Evolutionary conservation across 2,113 vertebrate genomes (phyloP), one percentile per base, ranked within the genome.

Genomic region (Rhynchomys soricoides): DNA sequence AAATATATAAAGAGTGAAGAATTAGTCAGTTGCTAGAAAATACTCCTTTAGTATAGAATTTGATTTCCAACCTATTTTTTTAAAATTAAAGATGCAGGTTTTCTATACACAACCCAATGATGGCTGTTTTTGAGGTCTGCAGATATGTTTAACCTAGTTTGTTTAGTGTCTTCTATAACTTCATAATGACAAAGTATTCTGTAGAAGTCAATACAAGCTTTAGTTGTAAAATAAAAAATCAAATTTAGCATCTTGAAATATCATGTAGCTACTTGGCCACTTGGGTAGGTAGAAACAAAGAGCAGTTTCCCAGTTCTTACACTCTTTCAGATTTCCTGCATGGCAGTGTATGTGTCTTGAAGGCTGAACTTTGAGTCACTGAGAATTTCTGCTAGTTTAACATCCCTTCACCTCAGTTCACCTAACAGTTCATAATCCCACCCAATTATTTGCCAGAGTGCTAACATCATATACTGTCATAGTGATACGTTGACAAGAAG

Each of bases 161-260:
- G 55, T 71, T 79, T 50, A 86, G 26, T 24, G 19, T 3, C 24
- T 66, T 79, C 48, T 66, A 2, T 26, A 95, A 45, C 43, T 90
- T 93, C 88, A 91, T 77, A 93, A 94, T 83, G 64, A 64, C 9
- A 94, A 89, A 45, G 2, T 48, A 13, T 66, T 93, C 62, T 90
- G 2, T 90, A 74, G 85, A 96, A 66, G 70, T 62, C 64, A 71
- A 50, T 34, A 40, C 4, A 43, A 90, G 6, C 9, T 86, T 86
- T 57, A 89, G 13, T 90, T 94, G 4, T 86, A 78, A 48, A 94
- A 86, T 91, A 83, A 83, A 85, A 86, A 96, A 83, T 86, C 52
- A 90, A 87, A 88, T 82, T 62, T 90, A 88, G 34, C 37, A 66
- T 40, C 57, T 88, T 90, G 5, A 86, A 66, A 79, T 66, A 50